Evolutionary conservation across 1,140 invertebrate genomes (phyloP).

Genomic region (Monomorium pharaonis): DNA sequence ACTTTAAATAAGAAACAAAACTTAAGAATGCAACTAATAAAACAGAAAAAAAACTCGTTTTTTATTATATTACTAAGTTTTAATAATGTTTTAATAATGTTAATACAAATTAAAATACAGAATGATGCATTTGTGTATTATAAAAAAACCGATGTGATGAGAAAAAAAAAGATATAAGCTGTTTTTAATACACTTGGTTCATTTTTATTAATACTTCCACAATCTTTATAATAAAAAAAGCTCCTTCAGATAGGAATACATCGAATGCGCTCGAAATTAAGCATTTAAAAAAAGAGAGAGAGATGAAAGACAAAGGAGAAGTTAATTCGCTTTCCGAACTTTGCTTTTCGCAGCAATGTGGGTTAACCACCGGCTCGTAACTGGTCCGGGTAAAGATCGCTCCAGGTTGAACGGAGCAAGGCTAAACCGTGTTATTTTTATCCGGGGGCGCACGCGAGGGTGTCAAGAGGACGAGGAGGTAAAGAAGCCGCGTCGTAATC

Average conservation of each 20-base stretch:
- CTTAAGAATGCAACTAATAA: no score
- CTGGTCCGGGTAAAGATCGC: background rate
- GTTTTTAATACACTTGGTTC: background rate
- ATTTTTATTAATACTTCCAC: background rate
- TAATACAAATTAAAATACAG: no score
- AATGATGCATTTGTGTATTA: background rate
- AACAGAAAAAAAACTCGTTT: no score
- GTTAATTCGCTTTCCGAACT: background rate
- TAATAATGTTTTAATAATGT: no score
- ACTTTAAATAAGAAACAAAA: no score
- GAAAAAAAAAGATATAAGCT: background rate
- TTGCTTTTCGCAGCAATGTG: background rate
- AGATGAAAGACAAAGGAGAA: background rate
- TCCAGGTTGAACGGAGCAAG: background rate
- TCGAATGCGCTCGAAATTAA: background rate
- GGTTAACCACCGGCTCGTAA: slow-evolving; percentile 15
- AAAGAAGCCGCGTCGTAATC: slow-evolving; percentile 39
- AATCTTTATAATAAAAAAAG: background rate
- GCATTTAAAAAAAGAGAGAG: background rate
- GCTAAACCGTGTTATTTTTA: slow-evolving; percentile 35
- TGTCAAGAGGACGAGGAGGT: background rate
- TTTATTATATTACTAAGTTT: no score
- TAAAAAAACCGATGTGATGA: background rate
- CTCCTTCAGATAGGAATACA: background rate
- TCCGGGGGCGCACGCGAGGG: background rate